Percentiles rank a stretch among this genome's conserved stretches.
These are phyloP conservation scores for Caenorhabditis elegans DNA, from an alignment of 1,140 invertebrate species.

Conservation along the genomic window WBcel235 BX284605.5:12063501-12064000, in stretches of 20 bases:
- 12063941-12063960: neutral
- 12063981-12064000: neutral
- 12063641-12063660: conserved; percentile 3
- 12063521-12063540: neutral
- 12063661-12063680: conserved; percentile 5
- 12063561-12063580: neutral
- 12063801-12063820: neutral
- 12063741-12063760: too few species aligned
- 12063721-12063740: too few species aligned
- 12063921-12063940: neutral
- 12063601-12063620: conserved; percentile 12
- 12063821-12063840: neutral
- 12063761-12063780: too few species aligned
- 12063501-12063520: too few species aligned
- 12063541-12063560: neutral
- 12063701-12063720: too few species aligned
- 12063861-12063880: neutral
- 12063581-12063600: neutral
- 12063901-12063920: conserved; percentile 6
- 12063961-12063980: neutral
- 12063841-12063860: neutral
- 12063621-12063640: neutral
- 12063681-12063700: neutral
- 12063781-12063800: too few species aligned
- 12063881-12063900: neutral